Percentiles rank a stretch among this genome's conserved stretches.
phyloP scores from a whole-genome alignment of 2,797 vertebrate genomes.

The Discoglossus pictus region DNA sequence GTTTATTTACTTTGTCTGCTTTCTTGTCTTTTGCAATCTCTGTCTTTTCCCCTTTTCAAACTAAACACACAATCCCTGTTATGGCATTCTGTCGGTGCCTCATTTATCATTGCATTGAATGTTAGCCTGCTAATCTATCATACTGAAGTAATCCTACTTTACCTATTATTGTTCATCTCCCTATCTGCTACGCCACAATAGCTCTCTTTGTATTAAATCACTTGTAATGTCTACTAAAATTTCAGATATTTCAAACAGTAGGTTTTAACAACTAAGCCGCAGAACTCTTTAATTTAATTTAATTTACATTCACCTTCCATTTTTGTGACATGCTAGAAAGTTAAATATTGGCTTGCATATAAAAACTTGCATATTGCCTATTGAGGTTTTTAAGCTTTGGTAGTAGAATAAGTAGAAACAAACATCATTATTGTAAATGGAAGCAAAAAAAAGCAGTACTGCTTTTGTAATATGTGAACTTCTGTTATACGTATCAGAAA shows the following conservation, averaged over 20 bases:
- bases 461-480: too few species aligned
- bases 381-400: too few species aligned
- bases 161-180: slow-evolving; percentile 44
- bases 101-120: slow-evolving; percentile 36
- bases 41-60: slow-evolving; percentile 25
- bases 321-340: slow-evolving; percentile 26
- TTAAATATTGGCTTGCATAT: slow-evolving; percentile 11
- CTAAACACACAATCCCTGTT: slow-evolving; percentile 27
- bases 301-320: slow-evolving; percentile 31
- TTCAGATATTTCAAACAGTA: slow-evolving; percentile 19
- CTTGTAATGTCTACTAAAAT: slow-evolving; percentile 39
- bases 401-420: too few species aligned
- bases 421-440: too few species aligned
- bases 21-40: slow-evolving; percentile 23
- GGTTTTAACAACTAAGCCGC: slow-evolving; percentile 29
- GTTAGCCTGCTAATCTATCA: slow-evolving; percentile 43
- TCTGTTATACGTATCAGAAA: too few species aligned
- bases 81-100: slow-evolving; percentile 44
- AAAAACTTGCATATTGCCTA: too few species aligned
- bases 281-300: slow-evolving; percentile 24
- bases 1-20: slow-evolving; percentile 25
- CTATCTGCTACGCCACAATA: slow-evolving; percentile 33
- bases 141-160: slow-evolving; percentile 36
- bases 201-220: slow-evolving; percentile 42
- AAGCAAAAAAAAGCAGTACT: too few species aligned